Evolutionary conservation across 2,888 invertebrate genomes (phyloP), one percentile per base, ranked within the genome.

Genomic region (Dorcus parallelipipedus): DNA sequence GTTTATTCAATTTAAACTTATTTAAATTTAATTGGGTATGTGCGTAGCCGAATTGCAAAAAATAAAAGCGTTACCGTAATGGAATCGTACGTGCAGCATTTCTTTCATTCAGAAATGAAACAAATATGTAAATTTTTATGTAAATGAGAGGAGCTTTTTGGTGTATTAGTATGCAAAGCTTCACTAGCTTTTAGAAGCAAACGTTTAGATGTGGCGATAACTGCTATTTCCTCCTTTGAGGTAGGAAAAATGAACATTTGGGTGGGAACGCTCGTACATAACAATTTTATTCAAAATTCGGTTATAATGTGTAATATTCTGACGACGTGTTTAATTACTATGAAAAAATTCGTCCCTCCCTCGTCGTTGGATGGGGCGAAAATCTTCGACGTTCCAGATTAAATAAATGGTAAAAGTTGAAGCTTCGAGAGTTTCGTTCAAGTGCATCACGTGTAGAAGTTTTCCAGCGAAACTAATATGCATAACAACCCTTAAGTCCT

Each of bases 241-340:
- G 67, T 69, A 59, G 62, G 69, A 69, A 71, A 72, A 71, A 69
- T 69, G 69, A 69, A 64, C 70, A 70, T 71, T 71, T 69, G 67
- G 67, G 60, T 68, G 67, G 67, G 68, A 71, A 69, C 69, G 69
- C 58, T 63, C 60, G 56, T 56, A 60, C 64, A 64, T 64, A 61
- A 63, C 60, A 63, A 64, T 64, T 54, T 54, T 54, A 56, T 49
- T 52, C 61, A 51, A 54, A 56, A 51, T 53, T 56, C 43, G 53
- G 42, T 54, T 43, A 50, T 47, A 52, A 53, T 38, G 63, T 58
- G 59, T 63, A 61, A 65, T 66, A 67, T 65, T 63, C 59, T 62
- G 65, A 62, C 63, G 64, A 71, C 68, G 70, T 70, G 69, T 64
- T 61, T 61, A 58, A 61, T 64, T 61, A 56, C 26, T 49, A 40